phyloP scores from a whole-genome alignment of 2,797 vertebrate species.

The Pipistrellus pygmaeus region DNA sequence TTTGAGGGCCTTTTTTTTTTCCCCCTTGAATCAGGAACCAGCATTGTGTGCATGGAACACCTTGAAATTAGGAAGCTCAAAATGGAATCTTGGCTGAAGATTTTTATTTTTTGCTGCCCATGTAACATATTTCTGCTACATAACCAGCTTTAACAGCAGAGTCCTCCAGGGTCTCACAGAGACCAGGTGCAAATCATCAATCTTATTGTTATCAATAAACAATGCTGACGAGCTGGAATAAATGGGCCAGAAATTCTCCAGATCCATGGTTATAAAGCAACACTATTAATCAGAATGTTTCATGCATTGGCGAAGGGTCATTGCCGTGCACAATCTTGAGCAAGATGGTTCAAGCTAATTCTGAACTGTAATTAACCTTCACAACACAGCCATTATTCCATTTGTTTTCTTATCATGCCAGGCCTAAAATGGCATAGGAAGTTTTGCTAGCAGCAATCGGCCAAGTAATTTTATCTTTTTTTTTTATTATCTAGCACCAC shows the following conservation, averaged over 20 bases:
- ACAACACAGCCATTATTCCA: background rate
- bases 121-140: slow-evolving; percentile 29
- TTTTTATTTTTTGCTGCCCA: background rate
- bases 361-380: background rate
- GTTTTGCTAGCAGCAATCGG: background rate
- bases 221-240: slow-evolving; percentile 32
- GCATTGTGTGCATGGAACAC: background rate
- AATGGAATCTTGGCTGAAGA: slow-evolving; percentile 39
- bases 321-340: background rate
- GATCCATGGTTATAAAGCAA: slow-evolving; percentile 26
- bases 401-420: background rate
- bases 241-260: slow-evolving; percentile 28
- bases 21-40: background rate
- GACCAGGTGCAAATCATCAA: slow-evolving; percentile 68
- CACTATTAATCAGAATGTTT: slow-evolving; percentile 54
- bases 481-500: background rate
- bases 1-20: background rate
- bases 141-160: slow-evolving; percentile 52
- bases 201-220: slow-evolving; percentile 75
- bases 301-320: background rate
- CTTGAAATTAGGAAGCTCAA: background rate
- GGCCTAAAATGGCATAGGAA: background rate
- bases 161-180: slow-evolving; percentile 41
- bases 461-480: background rate
- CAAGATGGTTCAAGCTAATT: background rate